A percentile compares a stretch with the other conserved stretches of the same genome.
Evolutionary conservation across 2,888 invertebrate genomes (phyloP).

Genomic region (Conistra vaccinii): DNA sequence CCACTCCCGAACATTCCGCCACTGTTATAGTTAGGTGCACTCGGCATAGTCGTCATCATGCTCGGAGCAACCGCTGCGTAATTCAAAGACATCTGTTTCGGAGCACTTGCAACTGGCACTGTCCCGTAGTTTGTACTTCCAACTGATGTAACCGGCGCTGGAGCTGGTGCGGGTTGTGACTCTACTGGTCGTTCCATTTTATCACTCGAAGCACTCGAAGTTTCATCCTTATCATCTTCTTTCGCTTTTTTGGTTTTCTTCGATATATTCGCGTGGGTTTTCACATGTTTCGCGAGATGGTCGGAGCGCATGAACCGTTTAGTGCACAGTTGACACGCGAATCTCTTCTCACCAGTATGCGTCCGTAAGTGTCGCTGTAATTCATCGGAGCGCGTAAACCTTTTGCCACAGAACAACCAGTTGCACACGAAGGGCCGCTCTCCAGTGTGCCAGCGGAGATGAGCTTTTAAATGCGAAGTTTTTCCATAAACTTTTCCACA

Average conservation of each 20-base stretch:
- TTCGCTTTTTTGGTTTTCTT: constrained; percentile 87
- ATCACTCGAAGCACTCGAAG: constrained; percentile 71
- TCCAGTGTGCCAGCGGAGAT: constrained; percentile 97
- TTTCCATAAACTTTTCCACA: constrained; percentile 97
- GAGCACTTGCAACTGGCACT: constrained; percentile 73
- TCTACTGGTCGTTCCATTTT: constrained; percentile 68
- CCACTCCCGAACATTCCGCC: constrained; percentile 77
- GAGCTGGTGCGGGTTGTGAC: constrained; percentile 51
- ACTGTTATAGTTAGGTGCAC: constrained; percentile 76
- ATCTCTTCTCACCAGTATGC: constrained; percentile 97
- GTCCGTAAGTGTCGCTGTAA: constrained; percentile 96
- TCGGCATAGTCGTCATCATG: constrained; percentile 72
- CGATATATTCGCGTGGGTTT: constrained; percentile 94
- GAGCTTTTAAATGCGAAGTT: constrained; percentile 98
- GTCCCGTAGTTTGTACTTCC: constrained; percentile 84
- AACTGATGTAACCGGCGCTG: constrained; percentile 65
- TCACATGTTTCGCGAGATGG: constrained; percentile 97
- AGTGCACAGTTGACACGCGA: constrained; percentile 96
- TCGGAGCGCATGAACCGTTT: constrained; percentile 98
- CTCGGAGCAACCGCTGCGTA: constrained; percentile 81
- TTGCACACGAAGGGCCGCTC: constrained; percentile 97
- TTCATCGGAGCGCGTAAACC: constrained; percentile 98
- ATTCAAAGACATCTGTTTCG: constrained; percentile 78
- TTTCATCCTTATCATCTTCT: constrained; percentile 85
- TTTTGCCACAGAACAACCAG: constrained; percentile 97